Percentiles rank a stretch among this genome's conserved stretches.
Evolutionary conservation across 35 echinoderm and acorn worm genomes (phyloP).

Genomic region (Chiridota heheva): DNA sequence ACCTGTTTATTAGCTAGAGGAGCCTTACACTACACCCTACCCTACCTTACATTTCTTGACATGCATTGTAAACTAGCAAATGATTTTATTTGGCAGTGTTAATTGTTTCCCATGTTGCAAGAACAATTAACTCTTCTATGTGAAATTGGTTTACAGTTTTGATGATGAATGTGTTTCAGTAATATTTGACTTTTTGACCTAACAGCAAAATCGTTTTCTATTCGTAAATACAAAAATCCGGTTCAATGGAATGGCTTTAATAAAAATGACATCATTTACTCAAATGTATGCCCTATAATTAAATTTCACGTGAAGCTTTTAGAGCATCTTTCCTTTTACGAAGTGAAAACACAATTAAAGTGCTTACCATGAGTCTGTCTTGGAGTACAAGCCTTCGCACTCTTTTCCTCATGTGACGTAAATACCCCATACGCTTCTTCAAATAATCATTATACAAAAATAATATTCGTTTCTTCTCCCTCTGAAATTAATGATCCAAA

Average conservation of each 20-base stretch:
- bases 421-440: conserved; percentile 63
- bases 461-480: conserved; percentile 75
- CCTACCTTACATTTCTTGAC: too few species aligned
- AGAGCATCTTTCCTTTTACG: too few species aligned
- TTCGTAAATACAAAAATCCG: too few species aligned
- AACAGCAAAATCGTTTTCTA: too few species aligned
- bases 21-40: too few species aligned
- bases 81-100: too few species aligned
- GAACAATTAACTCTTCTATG: too few species aligned
- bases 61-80: too few species aligned
- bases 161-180: background rate
- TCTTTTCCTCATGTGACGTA: conserved; percentile 59
- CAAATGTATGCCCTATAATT: background rate
- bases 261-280: background rate
- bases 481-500: conserved; percentile 51
- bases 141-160: too few species aligned
- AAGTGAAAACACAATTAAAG: background rate
- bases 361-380: conserved; percentile 66
- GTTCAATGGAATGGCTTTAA: background rate
- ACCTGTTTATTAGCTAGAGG: too few species aligned
- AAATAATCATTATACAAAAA: conserved; percentile 85
- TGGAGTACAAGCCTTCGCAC: conserved; percentile 68
- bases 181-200: background rate
- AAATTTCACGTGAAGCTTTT: too few species aligned
- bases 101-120: too few species aligned